These are phyloP conservation scores for Bradypodion ventrale DNA, from an alignment of 2,797 vertebrate species.

Conservation along the genomic window DNA sequence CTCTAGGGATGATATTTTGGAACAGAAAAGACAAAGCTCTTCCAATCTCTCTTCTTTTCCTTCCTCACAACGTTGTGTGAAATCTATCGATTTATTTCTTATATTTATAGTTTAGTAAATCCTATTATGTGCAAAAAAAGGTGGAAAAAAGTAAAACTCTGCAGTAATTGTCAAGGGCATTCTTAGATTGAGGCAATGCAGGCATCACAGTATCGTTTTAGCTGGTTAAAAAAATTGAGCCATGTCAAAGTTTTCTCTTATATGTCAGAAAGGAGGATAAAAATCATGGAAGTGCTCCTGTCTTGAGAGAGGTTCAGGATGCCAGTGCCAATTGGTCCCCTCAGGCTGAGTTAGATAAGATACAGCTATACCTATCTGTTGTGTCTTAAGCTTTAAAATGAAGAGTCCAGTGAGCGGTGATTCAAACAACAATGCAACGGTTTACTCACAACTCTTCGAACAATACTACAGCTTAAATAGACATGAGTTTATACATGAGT, in stretches of 20 bases:
- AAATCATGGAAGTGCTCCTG: conserved; percentile 42
- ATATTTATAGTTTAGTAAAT: conserved; percentile 43
- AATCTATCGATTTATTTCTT: conserved; percentile 43
- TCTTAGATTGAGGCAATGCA: conserved; percentile 5
- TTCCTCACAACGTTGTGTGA: conserved; percentile 43
- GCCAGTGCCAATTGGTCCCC: conserved; percentile 60
- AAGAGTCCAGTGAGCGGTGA: too few relatives aligned
- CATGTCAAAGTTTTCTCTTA: conserved; percentile 23
- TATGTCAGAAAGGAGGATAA: conserved; percentile 21
- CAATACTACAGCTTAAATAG: too few relatives aligned
- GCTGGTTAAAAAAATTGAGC: conserved; percentile 37
- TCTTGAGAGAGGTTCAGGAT: conserved; percentile 41
- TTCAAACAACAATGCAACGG: too few relatives aligned
- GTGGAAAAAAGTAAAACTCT: neutral
- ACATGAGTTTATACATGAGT: too few relatives aligned
- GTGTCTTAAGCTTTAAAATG: too few relatives aligned
- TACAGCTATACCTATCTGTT: conserved; percentile 62
- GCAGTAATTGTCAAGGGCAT: conserved; percentile 51
- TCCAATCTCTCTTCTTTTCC: conserved; percentile 15
- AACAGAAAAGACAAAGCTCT: neutral
- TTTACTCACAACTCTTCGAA: too few relatives aligned
- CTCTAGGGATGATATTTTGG: conserved; percentile 3
- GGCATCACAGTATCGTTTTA: conserved; percentile 40
- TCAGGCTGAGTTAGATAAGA: conserved; percentile 60
- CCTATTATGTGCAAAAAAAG: conserved; percentile 22